Conservation (phyloP, 2,113 vertebrate species). For the Microtus pennsylvanicus region DNA sequence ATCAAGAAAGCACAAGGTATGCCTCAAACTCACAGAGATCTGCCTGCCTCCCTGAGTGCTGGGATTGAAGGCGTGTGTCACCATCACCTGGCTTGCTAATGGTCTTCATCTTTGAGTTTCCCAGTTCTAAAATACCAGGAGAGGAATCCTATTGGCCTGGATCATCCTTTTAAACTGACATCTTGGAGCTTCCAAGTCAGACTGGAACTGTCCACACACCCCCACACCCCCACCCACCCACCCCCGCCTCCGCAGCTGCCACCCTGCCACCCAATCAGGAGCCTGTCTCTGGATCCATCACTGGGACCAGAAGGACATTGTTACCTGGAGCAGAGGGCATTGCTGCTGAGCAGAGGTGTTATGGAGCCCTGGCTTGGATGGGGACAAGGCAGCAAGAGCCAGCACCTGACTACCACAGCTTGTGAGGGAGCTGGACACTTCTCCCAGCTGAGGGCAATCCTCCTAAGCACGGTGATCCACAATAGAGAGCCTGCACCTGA, state of each 20-base stretch:
- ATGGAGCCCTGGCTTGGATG: constrained; percentile 11
- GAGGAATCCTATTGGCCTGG: not conserved
- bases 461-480: not conserved
- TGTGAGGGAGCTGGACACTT: not conserved
- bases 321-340: not conserved
- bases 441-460: not conserved
- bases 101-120: too few species aligned
- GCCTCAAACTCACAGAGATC: too few species aligned
- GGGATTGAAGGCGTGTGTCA: too few species aligned
- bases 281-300: not conserved
- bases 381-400: not conserved
- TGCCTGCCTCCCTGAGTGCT: too few species aligned
- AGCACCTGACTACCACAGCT: not conserved
- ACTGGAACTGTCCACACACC: not conserved
- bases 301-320: not conserved
- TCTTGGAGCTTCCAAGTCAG: not conserved
- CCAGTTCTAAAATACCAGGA: not conserved
- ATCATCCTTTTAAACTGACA: not conserved
- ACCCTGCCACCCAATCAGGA: not conserved
- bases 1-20: not conserved
- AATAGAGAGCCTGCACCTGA: not conserved
- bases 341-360: not conserved
- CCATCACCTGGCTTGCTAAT: too few species aligned
- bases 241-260: too few species aligned
- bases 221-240: too few species aligned